Conservation (phyloP, 2,113 vertebrate species). For the Petroica traversi region DNA sequence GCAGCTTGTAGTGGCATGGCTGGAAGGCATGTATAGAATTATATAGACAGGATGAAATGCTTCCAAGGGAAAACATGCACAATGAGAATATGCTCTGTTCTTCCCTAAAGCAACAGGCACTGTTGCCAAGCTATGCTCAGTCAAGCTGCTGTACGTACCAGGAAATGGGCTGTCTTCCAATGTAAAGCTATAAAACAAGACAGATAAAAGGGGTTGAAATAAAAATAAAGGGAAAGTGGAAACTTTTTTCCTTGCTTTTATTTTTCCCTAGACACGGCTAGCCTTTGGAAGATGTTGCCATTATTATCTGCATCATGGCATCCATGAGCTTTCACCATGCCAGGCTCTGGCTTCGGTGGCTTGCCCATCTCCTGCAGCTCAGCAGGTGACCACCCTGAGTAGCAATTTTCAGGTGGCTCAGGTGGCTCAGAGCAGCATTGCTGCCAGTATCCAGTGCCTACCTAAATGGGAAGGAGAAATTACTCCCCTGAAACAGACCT, state of each 20-base stretch:
- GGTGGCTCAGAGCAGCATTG: background rate
- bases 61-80: constrained; percentile 65
- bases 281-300: constrained; percentile 1
- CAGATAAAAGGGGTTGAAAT: constrained; percentile 51
- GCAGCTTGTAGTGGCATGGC: constrained; percentile 61
- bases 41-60: constrained; percentile 56
- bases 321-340: background rate
- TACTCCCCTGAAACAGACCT: background rate
- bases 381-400: background rate
- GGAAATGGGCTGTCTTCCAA: constrained; percentile 57
- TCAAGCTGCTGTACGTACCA: constrained; percentile 58
- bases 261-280: background rate
- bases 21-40: constrained; percentile 52
- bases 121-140: constrained; percentile 57
- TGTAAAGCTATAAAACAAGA: constrained; percentile 59
- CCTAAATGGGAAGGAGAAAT: background rate
- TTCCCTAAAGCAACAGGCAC: constrained; percentile 60
- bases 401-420: background rate
- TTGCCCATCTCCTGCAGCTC: background rate
- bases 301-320: background rate
- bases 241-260: background rate
- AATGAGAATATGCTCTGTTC: constrained; percentile 61
- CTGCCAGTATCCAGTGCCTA: background rate
- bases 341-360: background rate
- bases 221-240: constrained; percentile 57